Evolutionary conservation across 2,888 invertebrate species (phyloP).

Genomic region (Campaea margaritaria): DNA sequence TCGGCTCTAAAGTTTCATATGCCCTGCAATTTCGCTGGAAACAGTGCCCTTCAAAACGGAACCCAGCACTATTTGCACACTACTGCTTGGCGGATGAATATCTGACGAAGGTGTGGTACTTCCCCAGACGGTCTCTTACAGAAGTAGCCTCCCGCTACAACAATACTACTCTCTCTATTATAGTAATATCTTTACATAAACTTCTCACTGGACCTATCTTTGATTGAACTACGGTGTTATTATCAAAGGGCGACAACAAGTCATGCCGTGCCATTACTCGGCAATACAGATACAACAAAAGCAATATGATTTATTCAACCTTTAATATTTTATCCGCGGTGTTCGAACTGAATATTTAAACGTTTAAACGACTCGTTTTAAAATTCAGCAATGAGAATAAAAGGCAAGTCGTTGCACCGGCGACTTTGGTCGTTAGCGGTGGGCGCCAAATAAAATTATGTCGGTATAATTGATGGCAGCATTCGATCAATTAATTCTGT

Average conservation of each 20-base stretch:
- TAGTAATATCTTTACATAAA: no score
- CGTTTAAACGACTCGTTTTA: conserved; percentile 32
- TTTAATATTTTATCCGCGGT: conserved; percentile 28
- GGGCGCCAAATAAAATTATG: conserved; percentile 55
- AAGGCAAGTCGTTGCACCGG: conserved; percentile 36
- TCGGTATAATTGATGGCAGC: conserved; percentile 58
- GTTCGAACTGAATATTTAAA: conserved; percentile 30
- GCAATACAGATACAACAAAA: conserved; percentile 13
- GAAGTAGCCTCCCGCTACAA: no score
- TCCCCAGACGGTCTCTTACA: no score
- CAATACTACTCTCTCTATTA: no score
- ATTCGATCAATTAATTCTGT: conserved; percentile 60
- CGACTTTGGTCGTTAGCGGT: conserved; percentile 31
- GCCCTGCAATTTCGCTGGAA: no score
- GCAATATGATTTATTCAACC: conserved; percentile 27
- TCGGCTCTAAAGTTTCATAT: no score
- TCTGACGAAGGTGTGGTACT: no score
- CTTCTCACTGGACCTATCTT: no score
- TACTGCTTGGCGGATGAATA: no score
- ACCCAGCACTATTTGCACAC: no score
- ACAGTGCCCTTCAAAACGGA: no score
- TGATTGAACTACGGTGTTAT: no score
- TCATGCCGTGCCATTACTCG: neutral
- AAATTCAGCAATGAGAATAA: conserved; percentile 37
- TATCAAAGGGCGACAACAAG: neutral